These are phyloP conservation scores for Drosophila tanythrix DNA, from an alignment of 2,888 invertebrate species.

Conservation along the genomic window DNA sequence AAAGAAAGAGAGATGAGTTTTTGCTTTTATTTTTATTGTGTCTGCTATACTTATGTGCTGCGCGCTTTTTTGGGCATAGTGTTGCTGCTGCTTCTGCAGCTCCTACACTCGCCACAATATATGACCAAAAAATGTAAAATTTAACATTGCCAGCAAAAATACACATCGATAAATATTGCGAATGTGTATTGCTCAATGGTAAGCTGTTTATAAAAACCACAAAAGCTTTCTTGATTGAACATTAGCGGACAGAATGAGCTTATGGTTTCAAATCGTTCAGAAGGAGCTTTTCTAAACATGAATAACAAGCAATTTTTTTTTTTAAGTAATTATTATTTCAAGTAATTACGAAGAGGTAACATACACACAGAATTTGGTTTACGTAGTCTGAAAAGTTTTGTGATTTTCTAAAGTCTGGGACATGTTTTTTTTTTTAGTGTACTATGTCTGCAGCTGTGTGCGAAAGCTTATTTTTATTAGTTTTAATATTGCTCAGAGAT, in stretches of 20 bases:
- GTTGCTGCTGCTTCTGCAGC: constrained; percentile 27
- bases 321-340: not conserved
- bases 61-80: constrained; percentile 39
- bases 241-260: not conserved
- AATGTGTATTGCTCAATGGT: not conserved
- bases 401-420: not conserved
- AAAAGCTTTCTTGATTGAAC: not conserved
- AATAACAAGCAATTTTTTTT: too few relatives aligned
- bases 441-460: constrained; percentile 50
- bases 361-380: not conserved
- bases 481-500: constrained; percentile 71
- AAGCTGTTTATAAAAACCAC: not conserved
- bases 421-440: constrained; percentile 35
- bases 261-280: not conserved
- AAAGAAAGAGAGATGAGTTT: constrained; percentile 20
- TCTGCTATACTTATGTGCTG: constrained; percentile 43
- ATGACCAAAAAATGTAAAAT: not conserved
- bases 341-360: too few relatives aligned
- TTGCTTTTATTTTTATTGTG: constrained; percentile 66
- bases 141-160: not conserved
- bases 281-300: not conserved
- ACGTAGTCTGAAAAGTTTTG: not conserved
- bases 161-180: not conserved
- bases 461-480: constrained; percentile 80
- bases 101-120: not conserved